A percentile compares a stretch with the other conserved stretches of the same genome.
Evolutionary conservation across 2,888 invertebrate genomes (phyloP).

Genomic region (Labia minor): DNA sequence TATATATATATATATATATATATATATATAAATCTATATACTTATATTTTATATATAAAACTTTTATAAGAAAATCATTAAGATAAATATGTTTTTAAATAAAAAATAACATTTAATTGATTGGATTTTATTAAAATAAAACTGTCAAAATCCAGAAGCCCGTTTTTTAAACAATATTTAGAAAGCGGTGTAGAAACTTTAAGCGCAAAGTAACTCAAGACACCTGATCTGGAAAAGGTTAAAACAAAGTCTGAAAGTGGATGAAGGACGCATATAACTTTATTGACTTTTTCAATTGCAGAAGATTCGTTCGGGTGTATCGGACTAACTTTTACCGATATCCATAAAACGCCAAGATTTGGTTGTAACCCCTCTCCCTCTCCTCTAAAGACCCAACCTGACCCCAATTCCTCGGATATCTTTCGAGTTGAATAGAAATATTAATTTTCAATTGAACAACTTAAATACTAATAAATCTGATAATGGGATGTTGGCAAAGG

Average conservation of each 20-base stretch:
- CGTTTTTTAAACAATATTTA: background rate
- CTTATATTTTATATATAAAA: too few species aligned
- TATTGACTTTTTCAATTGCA: slow-evolving; percentile 13
- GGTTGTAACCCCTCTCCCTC: background rate
- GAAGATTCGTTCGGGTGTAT: background rate
- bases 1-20: too few species aligned
- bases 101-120: too few species aligned
- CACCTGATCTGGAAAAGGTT: slow-evolving; percentile 16
- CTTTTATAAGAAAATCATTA: too few species aligned
- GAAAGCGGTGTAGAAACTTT: background rate
- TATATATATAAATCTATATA: too few species aligned
- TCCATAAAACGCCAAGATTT: slow-evolving; percentile 8
- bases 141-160: background rate
- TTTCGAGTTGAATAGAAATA: background rate
- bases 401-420: background rate
- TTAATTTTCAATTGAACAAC: background rate
- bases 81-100: too few species aligned
- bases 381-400: background rate
- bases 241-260: too few species aligned
- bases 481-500: background rate
- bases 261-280: background rate
- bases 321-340: slow-evolving; percentile 6
- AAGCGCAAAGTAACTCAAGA: background rate
- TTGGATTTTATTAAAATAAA: too few species aligned
- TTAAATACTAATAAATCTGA: slow-evolving; percentile 3